Conservation (phyloP, 1,140 invertebrate genomes). For the Polypedilum pembai region DNA sequence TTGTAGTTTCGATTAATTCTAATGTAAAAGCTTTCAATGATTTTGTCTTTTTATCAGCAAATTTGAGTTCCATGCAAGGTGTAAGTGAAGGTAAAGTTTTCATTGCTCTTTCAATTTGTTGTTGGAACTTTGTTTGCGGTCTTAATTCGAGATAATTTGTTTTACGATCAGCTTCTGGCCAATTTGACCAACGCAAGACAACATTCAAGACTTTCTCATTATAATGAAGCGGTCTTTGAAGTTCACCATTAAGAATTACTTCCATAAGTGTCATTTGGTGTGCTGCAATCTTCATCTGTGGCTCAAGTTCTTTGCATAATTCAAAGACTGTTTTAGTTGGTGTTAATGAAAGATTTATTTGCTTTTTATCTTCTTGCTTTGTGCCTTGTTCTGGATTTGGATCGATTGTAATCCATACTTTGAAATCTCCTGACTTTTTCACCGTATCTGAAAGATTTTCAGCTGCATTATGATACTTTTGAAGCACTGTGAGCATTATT, state of each 20-base stretch:
- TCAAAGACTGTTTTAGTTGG: conserved; percentile 69
- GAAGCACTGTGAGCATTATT: conserved; percentile 60
- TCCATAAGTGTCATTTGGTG: conserved; percentile 66
- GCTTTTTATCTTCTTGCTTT: conserved; percentile 40
- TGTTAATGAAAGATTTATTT: conserved; percentile 48
- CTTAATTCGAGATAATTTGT: conserved; percentile 70
- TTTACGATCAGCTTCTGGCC: conserved; percentile 72
- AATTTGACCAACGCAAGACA: conserved; percentile 75
- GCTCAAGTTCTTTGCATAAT: conserved; percentile 58
- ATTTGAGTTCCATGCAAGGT: conserved; percentile 62
- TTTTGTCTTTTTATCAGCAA: conserved; percentile 67
- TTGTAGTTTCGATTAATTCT: conserved; percentile 66
- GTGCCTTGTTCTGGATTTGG: conserved; percentile 39
- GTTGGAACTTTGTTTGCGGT: conserved; percentile 45
- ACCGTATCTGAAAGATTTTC: conserved; percentile 46
- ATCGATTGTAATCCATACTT: conserved; percentile 59
- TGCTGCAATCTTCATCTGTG: conserved; percentile 53
- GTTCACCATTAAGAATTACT: conserved; percentile 59
- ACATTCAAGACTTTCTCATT: conserved; percentile 58
- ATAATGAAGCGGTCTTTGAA: conserved; percentile 70
- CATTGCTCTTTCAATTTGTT: conserved; percentile 44
- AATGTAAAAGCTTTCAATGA: conserved; percentile 67
- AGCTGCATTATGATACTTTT: conserved; percentile 54
- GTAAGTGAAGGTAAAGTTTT: conserved; percentile 50
- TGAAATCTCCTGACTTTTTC: conserved; percentile 67